Evolutionary conservation across 2,888 invertebrate genomes (phyloP), one percentile per base, ranked within the genome.

Genomic region (Acanthosoma haemorrhoidale): DNA sequence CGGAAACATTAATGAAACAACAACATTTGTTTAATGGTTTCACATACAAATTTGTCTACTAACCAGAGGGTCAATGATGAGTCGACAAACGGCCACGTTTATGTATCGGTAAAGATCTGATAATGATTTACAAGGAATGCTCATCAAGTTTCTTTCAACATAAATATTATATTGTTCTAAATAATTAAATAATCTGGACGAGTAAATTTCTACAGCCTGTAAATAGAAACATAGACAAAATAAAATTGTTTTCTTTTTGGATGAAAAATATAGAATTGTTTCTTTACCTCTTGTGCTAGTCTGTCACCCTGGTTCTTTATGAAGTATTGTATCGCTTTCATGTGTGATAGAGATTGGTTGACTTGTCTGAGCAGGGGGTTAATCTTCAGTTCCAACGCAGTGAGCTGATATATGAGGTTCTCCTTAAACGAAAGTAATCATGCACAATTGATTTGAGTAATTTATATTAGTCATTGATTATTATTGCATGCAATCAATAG

Each of bases 241-340:
- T n/a, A n/a, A n/a, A n/a, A n/a, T n/a, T n/a, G n/a, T n/a, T n/a
- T n/a, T n/a, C n/a, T n/a, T n/a, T n/a, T n/a, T n/a, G n/a, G n/a
- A n/a, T n/a, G n/a, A n/a, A n/a, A n/a, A n/a, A n/a, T n/a, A n/a
- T n/a, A n/a, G n/a, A n/a, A n/a, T n/a, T n/a, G n/a, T n/a, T n/a
- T 60, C 11, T 5, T 43, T 57, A 75, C 75, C 72, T 74, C 72
- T 25, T 70, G 43, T 34, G 74, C 73, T 11, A 91, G 88, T 75
- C 86, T 83, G 63, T 85, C 85, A 34, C 89, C 89, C 76, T 88
- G 87, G 77, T 86, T 87, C 76, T 89, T 86, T 73, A 92, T 84
- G 79, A 88, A 90, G 78, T 85, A 87, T 78, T 91, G 91, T 59
- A 90, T 87, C n/a, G 86, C 88, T 76, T 87, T 88, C 75, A 91